phyloP scores from a whole-genome alignment of 2,113 vertebrate species.

The Desmodus rotundus region DNA sequence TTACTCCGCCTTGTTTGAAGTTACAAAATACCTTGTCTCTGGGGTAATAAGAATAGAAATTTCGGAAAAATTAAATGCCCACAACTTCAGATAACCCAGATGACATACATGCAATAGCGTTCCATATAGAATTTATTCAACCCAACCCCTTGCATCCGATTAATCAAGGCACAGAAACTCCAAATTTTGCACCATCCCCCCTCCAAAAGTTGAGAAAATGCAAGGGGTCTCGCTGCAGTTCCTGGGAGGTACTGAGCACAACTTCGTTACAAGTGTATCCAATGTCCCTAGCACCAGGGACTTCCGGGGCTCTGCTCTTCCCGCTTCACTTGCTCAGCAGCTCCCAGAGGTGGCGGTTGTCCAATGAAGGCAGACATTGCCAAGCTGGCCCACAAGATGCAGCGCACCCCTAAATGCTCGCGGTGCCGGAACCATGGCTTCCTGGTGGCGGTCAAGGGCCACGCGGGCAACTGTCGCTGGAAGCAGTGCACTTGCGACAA shows the following conservation, averaged over 20 bases:
- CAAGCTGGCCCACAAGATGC: constrained; percentile 28
- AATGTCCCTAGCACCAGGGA: constrained; percentile 43
- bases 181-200: neutral
- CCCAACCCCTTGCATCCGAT: neutral
- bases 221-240: constrained; percentile 17
- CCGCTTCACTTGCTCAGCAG: constrained; percentile 28
- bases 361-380: neutral
- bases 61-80: constrained; percentile 3
- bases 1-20: neutral
- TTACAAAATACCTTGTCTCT: neutral
- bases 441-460: constrained; percentile 85
- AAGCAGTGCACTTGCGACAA: constrained; percentile 86
- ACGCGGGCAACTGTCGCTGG: constrained; percentile 84
- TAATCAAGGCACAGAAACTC: neutral
- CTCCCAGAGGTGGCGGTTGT: neutral
- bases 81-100: neutral
- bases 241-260: neutral
- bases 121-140: neutral
- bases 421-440: constrained; percentile 89
- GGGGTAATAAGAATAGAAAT: neutral
- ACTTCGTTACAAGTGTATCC: constrained; percentile 73
- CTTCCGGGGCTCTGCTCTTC: constrained; percentile 1
- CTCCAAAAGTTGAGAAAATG: neutral
- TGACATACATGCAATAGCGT: neutral
- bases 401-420: constrained; percentile 84